Evolutionary conservation across 2,888 invertebrate species (phyloP).

Genomic region (Cerastoderma edule): DNA sequence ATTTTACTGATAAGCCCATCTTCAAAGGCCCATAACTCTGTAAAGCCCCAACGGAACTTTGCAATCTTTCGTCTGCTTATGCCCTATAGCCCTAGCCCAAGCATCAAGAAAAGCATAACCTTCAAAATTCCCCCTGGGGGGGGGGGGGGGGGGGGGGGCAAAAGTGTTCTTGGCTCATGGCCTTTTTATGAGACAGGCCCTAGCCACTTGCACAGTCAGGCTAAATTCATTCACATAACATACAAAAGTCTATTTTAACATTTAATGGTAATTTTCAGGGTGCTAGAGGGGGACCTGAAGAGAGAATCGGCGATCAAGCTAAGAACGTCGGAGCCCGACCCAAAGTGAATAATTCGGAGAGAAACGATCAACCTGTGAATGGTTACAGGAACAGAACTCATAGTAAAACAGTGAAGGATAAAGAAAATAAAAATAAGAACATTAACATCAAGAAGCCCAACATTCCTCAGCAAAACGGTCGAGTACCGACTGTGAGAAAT

Average conservation of each 20-base stretch:
- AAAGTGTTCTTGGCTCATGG: too few relatives aligned
- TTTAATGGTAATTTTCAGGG: not conserved
- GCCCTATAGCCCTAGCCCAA: too few relatives aligned
- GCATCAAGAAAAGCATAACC: too few relatives aligned
- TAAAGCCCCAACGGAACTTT: too few relatives aligned
- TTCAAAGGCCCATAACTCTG: too few relatives aligned
- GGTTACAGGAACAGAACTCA: constrained; percentile 11
- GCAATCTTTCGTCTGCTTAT: too few relatives aligned
- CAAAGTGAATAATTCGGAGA: constrained; percentile 8
- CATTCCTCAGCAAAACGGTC: not conserved
- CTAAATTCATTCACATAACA: too few relatives aligned
- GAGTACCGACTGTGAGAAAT: not conserved
- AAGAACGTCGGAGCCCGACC: constrained; percentile 1
- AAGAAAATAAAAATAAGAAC: constrained; percentile 53
- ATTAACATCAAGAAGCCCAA: constrained; percentile 14
- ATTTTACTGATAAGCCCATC: too few relatives aligned
- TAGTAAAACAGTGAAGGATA: constrained; percentile 46
- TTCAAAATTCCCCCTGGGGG: too few relatives aligned
- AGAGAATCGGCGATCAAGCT: not conserved
- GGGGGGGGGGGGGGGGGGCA: too few relatives aligned
- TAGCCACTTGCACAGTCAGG: too few relatives aligned
- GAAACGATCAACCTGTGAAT: constrained; percentile 1
- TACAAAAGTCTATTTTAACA: not conserved
- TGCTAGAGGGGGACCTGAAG: not conserved
- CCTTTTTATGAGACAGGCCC: too few relatives aligned